phyloP scores from a whole-genome alignment of 2,113 vertebrate species.

The Potamarius usumacintae region DNA sequence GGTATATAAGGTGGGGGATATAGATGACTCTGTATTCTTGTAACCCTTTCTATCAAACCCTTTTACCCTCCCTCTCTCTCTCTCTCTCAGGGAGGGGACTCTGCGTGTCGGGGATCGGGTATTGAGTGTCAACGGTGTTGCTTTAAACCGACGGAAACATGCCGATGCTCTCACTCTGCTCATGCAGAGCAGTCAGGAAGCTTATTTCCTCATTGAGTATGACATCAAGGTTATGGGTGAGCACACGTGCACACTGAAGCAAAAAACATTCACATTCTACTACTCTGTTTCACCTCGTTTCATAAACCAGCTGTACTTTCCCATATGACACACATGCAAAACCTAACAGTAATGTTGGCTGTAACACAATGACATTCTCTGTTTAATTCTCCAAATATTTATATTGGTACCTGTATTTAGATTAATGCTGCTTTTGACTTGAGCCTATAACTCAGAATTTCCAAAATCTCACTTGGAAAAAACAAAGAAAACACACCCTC shows the following conservation, averaged over 20 bases:
- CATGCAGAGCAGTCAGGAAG: slow-evolving; percentile 89
- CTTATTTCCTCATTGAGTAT: slow-evolving; percentile 94
- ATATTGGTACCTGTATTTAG: not conserved
- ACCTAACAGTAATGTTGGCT: not conserved
- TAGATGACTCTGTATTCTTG: no score
- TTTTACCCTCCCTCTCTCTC: not conserved
- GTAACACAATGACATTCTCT: not conserved
- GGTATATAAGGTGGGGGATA: no score
- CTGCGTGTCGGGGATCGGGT: slow-evolving; percentile 89
- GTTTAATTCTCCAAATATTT: not conserved
- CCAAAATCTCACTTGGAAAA: not conserved
- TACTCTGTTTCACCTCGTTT: not conserved
- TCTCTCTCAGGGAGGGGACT: slow-evolving; percentile 84
- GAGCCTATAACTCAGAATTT: not conserved
- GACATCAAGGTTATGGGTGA: slow-evolving; percentile 93
- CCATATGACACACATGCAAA: not conserved
- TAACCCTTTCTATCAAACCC: not conserved
- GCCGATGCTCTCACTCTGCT: slow-evolving; percentile 85
- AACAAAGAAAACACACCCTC: not conserved
- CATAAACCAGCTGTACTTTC: not conserved
- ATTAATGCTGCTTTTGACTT: not conserved
- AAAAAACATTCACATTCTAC: not conserved
- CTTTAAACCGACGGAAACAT: slow-evolving; percentile 86
- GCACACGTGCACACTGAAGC: slow-evolving; percentile 49
- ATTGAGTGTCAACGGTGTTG: slow-evolving; percentile 88